Percentiles rank a stretch among this genome's conserved stretches.
These are phyloP conservation scores for Lutjanus erythropterus DNA, from an alignment of 2,113 vertebrate genomes.

Conservation along the genomic window DNA sequence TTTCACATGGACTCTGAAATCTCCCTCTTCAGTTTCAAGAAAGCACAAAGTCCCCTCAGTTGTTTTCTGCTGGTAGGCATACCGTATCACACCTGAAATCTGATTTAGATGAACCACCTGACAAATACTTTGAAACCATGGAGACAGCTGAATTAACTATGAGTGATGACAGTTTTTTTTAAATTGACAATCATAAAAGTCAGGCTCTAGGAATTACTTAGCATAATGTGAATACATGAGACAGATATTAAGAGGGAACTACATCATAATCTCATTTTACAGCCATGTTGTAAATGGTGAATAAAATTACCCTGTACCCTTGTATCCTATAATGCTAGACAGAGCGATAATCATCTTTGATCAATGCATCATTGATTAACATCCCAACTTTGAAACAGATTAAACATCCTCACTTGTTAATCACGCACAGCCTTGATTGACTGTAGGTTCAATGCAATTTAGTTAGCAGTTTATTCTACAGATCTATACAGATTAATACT, in stretches of 20 bases:
- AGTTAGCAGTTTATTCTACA: no score
- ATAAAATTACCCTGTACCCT: no score
- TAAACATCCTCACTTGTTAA: background rate
- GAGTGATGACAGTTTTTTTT: no score
- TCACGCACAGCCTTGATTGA: background rate
- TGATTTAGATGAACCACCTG: background rate
- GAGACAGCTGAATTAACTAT: background rate
- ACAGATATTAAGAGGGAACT: no score
- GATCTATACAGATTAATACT: no score
- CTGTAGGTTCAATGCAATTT: background rate
- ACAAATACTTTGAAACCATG: no score
- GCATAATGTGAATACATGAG: background rate
- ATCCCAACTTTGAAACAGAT: background rate
- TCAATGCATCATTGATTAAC: background rate
- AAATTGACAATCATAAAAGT: background rate
- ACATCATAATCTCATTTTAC: no score
- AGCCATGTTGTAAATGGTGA: no score
- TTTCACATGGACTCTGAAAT: slow-evolving; percentile 2
- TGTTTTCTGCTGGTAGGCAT: background rate
- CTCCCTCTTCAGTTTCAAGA: background rate
- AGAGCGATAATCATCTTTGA: background rate
- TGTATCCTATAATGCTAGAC: no score
- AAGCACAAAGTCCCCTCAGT: background rate
- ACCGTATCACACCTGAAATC: background rate
- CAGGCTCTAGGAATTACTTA: background rate